Percentiles rank a stretch among this genome's conserved stretches.
Conservation (phyloP, 1,140 invertebrate species). For the Drosophila tsacasi region DNA sequence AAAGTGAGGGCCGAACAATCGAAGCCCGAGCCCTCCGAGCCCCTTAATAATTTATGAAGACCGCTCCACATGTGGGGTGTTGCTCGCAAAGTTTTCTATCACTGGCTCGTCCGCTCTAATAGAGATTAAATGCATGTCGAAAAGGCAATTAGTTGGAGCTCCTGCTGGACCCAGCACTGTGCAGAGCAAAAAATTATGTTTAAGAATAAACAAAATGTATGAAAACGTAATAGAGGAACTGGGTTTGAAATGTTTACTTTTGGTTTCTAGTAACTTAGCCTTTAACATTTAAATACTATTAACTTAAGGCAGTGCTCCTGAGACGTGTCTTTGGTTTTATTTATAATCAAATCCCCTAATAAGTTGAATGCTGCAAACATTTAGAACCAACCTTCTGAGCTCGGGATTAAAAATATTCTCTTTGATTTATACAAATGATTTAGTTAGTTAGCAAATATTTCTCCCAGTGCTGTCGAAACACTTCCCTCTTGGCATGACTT, state of each 20-base stretch:
- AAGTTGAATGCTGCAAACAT: no score
- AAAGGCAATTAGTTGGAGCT: slow-evolving; percentile 82
- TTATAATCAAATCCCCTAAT: no score
- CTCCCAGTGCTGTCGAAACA: not conserved
- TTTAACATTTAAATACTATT: no score
- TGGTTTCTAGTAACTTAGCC: not conserved
- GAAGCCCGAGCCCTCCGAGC: slow-evolving; percentile 47
- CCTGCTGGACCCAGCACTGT: slow-evolving; percentile 39
- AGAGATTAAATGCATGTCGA: slow-evolving; percentile 85
- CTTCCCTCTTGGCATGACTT: not conserved
- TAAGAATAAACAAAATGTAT: not conserved
- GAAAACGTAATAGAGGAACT: no score
- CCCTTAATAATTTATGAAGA: slow-evolving; percentile 81
- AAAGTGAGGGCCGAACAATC: slow-evolving; percentile 51
- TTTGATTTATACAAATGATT: not conserved
- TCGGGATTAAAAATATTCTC: no score
- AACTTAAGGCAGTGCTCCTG: no score
- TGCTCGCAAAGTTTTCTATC: slow-evolving; percentile 67
- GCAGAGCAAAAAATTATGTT: not conserved
- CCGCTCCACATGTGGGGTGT: slow-evolving; percentile 58
- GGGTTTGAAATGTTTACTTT: not conserved
- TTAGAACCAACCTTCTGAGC: no score
- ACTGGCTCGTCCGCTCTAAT: slow-evolving; percentile 69
- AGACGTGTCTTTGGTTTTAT: no score
- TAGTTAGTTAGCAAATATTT: not conserved